Base-by-base conservation (phyloP, 1,140 invertebrate genomes). In the Potamilus streckersoni region DNA sequence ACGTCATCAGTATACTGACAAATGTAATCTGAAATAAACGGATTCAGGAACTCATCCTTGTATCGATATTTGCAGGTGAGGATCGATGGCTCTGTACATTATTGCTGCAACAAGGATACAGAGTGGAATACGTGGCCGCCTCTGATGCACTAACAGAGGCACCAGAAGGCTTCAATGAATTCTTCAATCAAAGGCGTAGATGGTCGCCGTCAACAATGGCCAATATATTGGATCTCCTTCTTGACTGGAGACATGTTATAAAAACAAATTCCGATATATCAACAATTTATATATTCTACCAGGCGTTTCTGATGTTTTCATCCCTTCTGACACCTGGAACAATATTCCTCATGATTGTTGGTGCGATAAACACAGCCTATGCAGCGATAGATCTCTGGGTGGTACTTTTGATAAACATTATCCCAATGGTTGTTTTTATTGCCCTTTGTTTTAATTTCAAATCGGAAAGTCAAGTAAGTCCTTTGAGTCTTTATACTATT, bases 191-290 rank as follows among this genome's bases (percentile, higher is more conserved):
- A 82, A 81, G 93, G 19, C 82, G 93, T 31, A 85, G 93, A 19
- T 93, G 93, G 93, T 91, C 92, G 57, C 93, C 93, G 6, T 93
- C 92, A 8, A 93, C 93, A 3, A 91, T 93, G 88, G 93, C 93
- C 56, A 93, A 93, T 82, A 93, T 93, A 49, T 86, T 93, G 69
- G 92, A 93, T 82, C 79, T 93, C 11, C 83, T 93, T 1, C 79
- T 86, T 82, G 69, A 78, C 57, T 76, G 76, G 73, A 77, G 55
- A 27, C 27, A 76, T 59, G 66, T 92, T 1, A 86, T 92, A 12
- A 82, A 71, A 38, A 77, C 70, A n/a, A 84, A 83, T 31, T 57
- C 76, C 19, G 74, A 79, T 49, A 82, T 86, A 38, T 84, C 83
- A 8, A 70, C 82, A 16, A 61, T 81, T 20, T 85, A 80, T 56